These are phyloP conservation scores for Tetragonula clypearis DNA, from an alignment of 1,140 invertebrate genomes.

Conservation along the genomic window DNA sequence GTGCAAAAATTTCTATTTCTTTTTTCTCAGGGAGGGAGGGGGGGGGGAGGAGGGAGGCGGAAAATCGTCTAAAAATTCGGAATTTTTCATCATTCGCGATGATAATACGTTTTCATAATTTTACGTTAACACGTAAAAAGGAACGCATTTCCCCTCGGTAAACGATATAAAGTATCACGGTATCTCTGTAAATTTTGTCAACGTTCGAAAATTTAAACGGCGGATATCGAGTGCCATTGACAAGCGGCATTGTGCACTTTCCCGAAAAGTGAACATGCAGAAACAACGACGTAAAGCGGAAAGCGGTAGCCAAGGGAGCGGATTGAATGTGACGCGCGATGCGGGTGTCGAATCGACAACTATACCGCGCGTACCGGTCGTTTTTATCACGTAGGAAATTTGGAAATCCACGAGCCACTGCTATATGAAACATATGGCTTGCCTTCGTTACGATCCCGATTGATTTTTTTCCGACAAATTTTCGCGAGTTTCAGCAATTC, in stretches of 20 bases:
- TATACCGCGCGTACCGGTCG: not conserved
- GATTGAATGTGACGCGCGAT: not conserved
- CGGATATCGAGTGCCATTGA: not conserved
- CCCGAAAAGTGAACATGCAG: not conserved
- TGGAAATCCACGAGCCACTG: not conserved
- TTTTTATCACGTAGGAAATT: not conserved
- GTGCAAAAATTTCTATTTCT: too few species aligned
- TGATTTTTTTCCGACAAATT: not conserved
- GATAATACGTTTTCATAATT: too few species aligned
- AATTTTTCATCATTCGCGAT: not conserved
- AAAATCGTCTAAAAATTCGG: too few species aligned
- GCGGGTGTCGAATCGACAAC: not conserved
- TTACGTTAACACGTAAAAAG: not conserved
- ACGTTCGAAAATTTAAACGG: not conserved
- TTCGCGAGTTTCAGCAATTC: not conserved
- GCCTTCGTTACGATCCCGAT: not conserved
- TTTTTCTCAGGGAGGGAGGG: too few species aligned
- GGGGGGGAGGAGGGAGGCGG: too few species aligned
- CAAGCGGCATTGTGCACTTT: conserved; percentile 4
- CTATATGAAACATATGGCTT: too few species aligned
- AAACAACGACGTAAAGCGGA: not conserved
- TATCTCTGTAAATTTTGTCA: not conserved
- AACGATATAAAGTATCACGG: not conserved
- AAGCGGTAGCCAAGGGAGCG: not conserved
- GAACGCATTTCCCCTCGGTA: not conserved